Conservation (phyloP, 2,797 vertebrate genomes). For the Scolopax bukidnonensis region DNA sequence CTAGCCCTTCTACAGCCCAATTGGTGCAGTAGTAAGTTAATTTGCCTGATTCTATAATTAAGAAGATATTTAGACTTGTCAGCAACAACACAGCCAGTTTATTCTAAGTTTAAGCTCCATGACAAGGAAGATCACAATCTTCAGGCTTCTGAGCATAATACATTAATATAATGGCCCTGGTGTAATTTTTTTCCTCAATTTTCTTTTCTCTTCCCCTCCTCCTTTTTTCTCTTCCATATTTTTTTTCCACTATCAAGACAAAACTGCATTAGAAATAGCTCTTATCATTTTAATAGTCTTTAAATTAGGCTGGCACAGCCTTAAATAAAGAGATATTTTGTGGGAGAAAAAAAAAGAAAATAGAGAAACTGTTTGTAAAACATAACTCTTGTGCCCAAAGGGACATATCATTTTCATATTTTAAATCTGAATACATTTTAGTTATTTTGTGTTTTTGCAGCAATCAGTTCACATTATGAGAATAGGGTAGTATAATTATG, state of each 20-base stretch:
- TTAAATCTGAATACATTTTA: conserved; percentile 75
- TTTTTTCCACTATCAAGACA: not conserved
- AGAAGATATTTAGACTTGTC: conserved; percentile 47
- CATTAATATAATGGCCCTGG: conserved; percentile 32
- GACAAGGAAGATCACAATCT: conserved; percentile 39
- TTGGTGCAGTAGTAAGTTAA: not conserved
- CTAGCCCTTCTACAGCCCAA: not conserved
- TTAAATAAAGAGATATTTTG: conserved; percentile 73
- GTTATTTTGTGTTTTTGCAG: conserved; percentile 77
- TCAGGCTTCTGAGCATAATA: conserved; percentile 18
- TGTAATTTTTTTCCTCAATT: not conserved
- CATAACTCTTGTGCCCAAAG: conserved; percentile 73
- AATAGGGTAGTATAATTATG: conserved; percentile 81
- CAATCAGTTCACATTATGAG: conserved; percentile 82
- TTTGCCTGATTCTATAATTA: conserved; percentile 61
- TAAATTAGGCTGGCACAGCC: conserved; percentile 63
- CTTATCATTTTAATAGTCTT: conserved; percentile 63
- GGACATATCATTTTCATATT: conserved; percentile 78
- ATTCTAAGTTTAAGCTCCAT: conserved; percentile 51
- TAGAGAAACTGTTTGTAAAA: conserved; percentile 76
- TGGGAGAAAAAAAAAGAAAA: conserved; percentile 45
- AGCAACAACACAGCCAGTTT: conserved; percentile 34
- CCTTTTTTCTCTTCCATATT: not conserved
- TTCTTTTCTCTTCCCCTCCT: not conserved
- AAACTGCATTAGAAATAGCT: conserved; percentile 38